Evolutionary conservation across 1,140 invertebrate species (phyloP), one percentile per base, ranked within the genome.

Genomic region (Drosophila littoralis): DNA sequence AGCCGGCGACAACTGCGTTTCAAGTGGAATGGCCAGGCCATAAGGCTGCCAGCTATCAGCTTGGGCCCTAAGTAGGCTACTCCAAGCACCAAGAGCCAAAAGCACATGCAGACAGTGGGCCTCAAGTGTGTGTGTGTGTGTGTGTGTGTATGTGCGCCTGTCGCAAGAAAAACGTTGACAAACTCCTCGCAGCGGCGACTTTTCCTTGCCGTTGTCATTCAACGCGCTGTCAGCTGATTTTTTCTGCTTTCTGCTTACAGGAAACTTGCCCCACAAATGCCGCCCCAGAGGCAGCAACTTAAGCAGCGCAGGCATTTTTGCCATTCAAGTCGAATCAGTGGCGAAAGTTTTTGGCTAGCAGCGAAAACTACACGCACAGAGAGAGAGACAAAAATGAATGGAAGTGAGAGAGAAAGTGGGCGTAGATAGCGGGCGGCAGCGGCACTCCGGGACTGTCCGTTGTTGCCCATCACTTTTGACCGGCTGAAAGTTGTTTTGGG

Each of bases 191-290:
- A 71, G 46, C 67, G 67, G 66, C 83, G 81, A 77, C 64, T 78
- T 76, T 79, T 63, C 57, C 57, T 43, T 71, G 73, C 76, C 61
- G 67, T 80, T 88, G 84, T 89, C 83, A 89, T 88, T 88, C 83
- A 89, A 65, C 85, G 84, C 85, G 84, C 81, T 89, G 84, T 89
- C 84, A 89, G 75, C 68, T 59, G 55, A 78, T 74, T 89, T 80
- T 89, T 70, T 50, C 38, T 15, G 50, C 32, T 66, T 43, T 43
- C 35, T 35, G 50, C 52, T 54, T 38, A 55, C 59, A 64, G 70
- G 54, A 40, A 73, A 60, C 70, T 73, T 67, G 54, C 54, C 54
- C 45, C 38, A 51, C 71, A 65, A 65, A 33, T 52, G 33, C 60
- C 45, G 52, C 46, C 65, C 71, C 57, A 38, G 7, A 58, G 65